Evolutionary conservation across 1,140 invertebrate species (phyloP).

Genomic region (Orius insidiosus): DNA sequence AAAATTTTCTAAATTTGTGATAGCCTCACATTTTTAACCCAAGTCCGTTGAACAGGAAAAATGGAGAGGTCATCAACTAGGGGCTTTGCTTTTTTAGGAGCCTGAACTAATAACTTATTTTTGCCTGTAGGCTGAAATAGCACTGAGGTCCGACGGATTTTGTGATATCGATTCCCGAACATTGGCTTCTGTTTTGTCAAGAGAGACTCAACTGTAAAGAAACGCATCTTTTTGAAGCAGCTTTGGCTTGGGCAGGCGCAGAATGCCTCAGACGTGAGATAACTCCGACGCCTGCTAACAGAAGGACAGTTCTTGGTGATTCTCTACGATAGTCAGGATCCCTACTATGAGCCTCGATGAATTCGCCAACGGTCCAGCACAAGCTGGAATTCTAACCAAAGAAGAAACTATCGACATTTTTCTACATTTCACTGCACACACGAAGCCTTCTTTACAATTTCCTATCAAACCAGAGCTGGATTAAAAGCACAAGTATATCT

Average conservation of each 20-base stretch:
- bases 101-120: background rate
- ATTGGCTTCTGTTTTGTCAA: constrained; percentile 65
- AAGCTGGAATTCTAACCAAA: constrained; percentile 69
- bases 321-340: constrained; percentile 71
- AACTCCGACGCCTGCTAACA: constrained; percentile 41
- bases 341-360: constrained; percentile 81
- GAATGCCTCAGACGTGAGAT: constrained; percentile 66
- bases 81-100: background rate
- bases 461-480: constrained; percentile 62
- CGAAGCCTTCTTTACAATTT: constrained; percentile 66
- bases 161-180: constrained; percentile 81
- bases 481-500: constrained; percentile 62
- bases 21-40: too few species aligned
- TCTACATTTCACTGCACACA: constrained; percentile 67
- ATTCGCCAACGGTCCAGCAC: constrained; percentile 78
- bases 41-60: background rate
- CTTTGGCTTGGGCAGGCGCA: constrained; percentile 72
- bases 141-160: constrained; percentile 80
- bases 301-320: constrained; percentile 52
- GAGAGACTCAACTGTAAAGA: constrained; percentile 89
- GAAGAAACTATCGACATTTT: constrained; percentile 87
- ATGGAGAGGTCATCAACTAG: too few species aligned
- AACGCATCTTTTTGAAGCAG: constrained; percentile 73
- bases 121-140: constrained; percentile 70
- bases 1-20: too few species aligned